Conservation (phyloP, 2,797 vertebrate species). For the Craterocephalus amniculus region DNA sequence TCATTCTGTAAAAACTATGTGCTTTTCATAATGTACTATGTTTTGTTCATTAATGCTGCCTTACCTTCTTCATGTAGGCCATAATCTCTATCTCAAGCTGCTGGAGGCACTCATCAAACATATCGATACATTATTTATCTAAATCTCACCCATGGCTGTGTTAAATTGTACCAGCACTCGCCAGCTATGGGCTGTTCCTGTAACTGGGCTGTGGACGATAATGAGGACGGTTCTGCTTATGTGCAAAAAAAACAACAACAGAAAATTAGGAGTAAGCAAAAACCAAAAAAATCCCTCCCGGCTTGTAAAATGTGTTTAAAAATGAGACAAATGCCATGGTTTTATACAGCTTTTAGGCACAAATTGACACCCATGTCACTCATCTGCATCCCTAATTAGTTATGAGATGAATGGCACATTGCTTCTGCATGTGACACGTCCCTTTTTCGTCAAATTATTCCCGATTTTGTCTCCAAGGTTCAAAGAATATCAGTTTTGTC, state of each 20-base stretch:
- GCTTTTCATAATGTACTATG: too few relatives aligned
- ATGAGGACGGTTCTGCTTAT: slow-evolving; percentile 64
- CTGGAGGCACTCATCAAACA: slow-evolving; percentile 31
- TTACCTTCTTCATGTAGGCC: slow-evolving; percentile 15
- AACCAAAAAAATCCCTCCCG: slow-evolving; percentile 42
- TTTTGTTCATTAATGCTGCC: slow-evolving; percentile 27
- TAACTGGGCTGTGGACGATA: slow-evolving; percentile 61
- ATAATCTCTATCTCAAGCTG: slow-evolving; percentile 22
- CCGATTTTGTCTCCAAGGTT: slow-evolving; percentile 69
- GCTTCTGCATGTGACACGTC: slow-evolving; percentile 65
- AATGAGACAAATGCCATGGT: slow-evolving; percentile 43
- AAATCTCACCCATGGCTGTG: slow-evolving; percentile 39
- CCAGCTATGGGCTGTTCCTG: slow-evolving; percentile 64
- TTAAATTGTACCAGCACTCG: slow-evolving; percentile 47
- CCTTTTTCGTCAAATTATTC: slow-evolving; percentile 67
- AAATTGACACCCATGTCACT: slow-evolving; percentile 61
- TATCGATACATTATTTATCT: slow-evolving; percentile 42
- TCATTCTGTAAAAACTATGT: slow-evolving; percentile 17
- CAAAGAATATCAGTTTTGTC: slow-evolving; percentile 80
- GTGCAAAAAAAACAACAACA: slow-evolving; percentile 57
- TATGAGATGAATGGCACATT: slow-evolving; percentile 62
- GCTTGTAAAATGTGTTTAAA: slow-evolving; percentile 43
- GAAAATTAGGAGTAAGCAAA: slow-evolving; percentile 65
- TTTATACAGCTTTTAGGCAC: slow-evolving; percentile 55
- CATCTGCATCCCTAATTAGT: slow-evolving; percentile 59